Evolutionary conservation across 2,797 vertebrate genomes (phyloP).

Genomic region (Telmatherina bonti): DNA sequence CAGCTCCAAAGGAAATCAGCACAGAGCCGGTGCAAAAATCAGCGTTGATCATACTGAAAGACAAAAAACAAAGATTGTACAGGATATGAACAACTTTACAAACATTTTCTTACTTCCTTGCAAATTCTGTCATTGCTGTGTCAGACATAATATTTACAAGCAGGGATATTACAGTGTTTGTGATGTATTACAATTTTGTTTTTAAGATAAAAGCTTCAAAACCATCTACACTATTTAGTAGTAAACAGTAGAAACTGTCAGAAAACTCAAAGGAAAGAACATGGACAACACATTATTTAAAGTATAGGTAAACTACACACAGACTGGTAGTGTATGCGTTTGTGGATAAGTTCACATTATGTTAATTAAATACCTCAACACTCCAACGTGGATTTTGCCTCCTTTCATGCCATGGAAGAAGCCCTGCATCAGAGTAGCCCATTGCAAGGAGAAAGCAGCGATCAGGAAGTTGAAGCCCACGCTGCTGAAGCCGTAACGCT

Average conservation of each 20-base stretch:
- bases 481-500: constrained; percentile 88
- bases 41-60: constrained; percentile 90
- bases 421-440: constrained; percentile 92
- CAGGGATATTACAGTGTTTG: neutral
- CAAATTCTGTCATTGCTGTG: neutral
- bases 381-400: constrained; percentile 87
- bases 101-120: neutral
- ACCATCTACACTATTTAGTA: neutral
- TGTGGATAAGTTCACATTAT: neutral
- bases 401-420: constrained; percentile 83
- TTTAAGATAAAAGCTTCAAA: neutral
- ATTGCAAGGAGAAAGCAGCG: constrained; percentile 88
- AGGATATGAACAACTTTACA: neutral
- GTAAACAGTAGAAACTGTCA: neutral
- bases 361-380: constrained; percentile 84
- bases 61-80: neutral
- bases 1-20: constrained; percentile 89
- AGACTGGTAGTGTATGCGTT: neutral
- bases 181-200: neutral
- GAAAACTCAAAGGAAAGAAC: neutral
- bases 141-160: neutral
- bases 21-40: constrained; percentile 90
- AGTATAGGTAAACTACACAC: too few relatives aligned
- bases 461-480: constrained; percentile 90
- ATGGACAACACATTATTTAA: too few relatives aligned